phyloP scores from a whole-genome alignment of 2,113 vertebrate genomes.

The Pipa parva region DNA sequence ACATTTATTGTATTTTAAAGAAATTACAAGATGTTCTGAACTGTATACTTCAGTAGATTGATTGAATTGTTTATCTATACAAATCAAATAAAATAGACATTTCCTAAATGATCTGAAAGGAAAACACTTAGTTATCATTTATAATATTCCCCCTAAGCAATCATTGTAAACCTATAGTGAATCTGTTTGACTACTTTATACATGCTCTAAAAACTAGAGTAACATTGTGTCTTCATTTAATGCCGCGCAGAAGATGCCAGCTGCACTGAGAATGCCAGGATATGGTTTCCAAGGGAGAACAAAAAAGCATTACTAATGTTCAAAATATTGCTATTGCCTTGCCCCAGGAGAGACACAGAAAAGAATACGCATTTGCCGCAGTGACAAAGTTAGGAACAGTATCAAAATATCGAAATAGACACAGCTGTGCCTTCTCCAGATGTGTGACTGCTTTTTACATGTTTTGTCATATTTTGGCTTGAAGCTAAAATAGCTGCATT shows the following conservation, averaged over 20 bases:
- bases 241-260: conserved; percentile 18
- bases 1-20: background rate
- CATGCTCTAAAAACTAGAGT: background rate
- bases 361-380: conserved; percentile 19
- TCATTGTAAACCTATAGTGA: background rate
- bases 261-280: conserved; percentile 11
- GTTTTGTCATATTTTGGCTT: conserved; percentile 14
- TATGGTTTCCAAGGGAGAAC: conserved; percentile 28
- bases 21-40: background rate
- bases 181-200: background rate
- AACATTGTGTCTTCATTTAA: conserved; percentile 39
- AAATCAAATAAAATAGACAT: no score
- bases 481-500: conserved; percentile 6
- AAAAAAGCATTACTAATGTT: conserved; percentile 25
- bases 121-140: background rate
- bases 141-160: background rate
- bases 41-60: background rate
- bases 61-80: background rate
- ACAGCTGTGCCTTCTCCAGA: conserved; percentile 40
- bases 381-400: background rate
- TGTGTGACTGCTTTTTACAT: background rate
- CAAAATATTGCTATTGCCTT: background rate
- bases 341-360: conserved; percentile 29
- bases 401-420: background rate
- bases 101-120: background rate